phyloP scores from a whole-genome alignment of 1,140 invertebrate species.

The Saccostrea echinata region DNA sequence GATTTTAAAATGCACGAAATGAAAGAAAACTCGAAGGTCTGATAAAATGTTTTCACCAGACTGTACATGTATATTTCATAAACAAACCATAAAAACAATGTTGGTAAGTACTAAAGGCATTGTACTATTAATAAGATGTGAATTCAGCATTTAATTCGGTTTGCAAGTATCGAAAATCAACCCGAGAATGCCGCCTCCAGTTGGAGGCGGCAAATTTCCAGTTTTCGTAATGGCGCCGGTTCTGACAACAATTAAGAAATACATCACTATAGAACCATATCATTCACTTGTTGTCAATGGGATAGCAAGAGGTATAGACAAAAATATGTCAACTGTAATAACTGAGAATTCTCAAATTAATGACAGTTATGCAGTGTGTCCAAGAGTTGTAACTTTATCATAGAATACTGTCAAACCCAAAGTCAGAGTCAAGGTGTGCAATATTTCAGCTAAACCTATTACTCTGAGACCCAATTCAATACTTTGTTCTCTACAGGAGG shows the following conservation, averaged over 20 bases:
- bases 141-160: too few relatives aligned
- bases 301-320: not conserved
- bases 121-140: too few relatives aligned
- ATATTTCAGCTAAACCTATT: slow-evolving; percentile 44
- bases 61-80: too few relatives aligned
- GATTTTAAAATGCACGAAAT: too few relatives aligned
- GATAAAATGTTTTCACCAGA: too few relatives aligned
- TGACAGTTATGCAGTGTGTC: slow-evolving; percentile 38
- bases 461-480: slow-evolving; percentile 38
- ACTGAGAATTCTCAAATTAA: slow-evolving; percentile 40
- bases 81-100: too few relatives aligned
- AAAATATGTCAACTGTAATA: slow-evolving; percentile 36
- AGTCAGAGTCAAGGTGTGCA: slow-evolving; percentile 46
- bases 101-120: too few relatives aligned
- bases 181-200: too few relatives aligned
- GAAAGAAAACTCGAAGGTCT: too few relatives aligned
- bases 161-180: too few relatives aligned
- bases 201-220: too few relatives aligned
- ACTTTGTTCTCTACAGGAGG: slow-evolving; percentile 7
- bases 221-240: too few relatives aligned
- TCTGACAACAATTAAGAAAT: not conserved
- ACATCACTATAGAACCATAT: not conserved
- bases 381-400: slow-evolving; percentile 46
- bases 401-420: not conserved
- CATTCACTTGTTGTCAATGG: not conserved